Base-by-base conservation (phyloP, 2,888 invertebrate genomes). In the Listrodromus nycthemerus region DNA sequence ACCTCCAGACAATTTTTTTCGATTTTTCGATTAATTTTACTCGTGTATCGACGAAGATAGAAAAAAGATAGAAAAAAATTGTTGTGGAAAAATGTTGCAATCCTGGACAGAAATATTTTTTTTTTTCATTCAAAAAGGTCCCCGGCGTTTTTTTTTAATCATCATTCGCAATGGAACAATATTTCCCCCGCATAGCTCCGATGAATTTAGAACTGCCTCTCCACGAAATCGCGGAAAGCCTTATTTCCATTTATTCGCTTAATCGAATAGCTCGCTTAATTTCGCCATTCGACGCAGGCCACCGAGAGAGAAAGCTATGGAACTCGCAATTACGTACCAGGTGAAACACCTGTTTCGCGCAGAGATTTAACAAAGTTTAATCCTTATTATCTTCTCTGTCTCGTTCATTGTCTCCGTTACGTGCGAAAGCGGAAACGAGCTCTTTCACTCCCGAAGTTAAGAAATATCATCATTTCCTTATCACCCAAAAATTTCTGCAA, bases 361-460 rank as follows among this genome's bases (percentile, higher is more conserved):
- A 52, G 55, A 63, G 69, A 63, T 69, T 77, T 83, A 83, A 77
- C 77, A 67, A 77, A 80, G 76, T 83, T 83, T 77, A 80, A 83
- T 80, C 80, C 83, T 83, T 73, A 80, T 83, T 83, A 80, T 77
- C 71, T 77, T 48, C 75, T 21, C 58, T 45, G n/a, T 50, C 50
- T 50, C 19, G n/a, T 50, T 50, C n/a, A 41, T 13, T 0, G 41
- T 41, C 41, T 41, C 41, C 13, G 13, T 41, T 41, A 41, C 13
- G 41, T 41, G 13, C 13, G 41, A 10, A 2, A 33, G 24, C 24
- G 30, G 27, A 76, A 30, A 13, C 50, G 27, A 76, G 50, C 65
- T 16, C n/a, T 71, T 61, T 27, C 24, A 55, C 30, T 48, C 2
- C 45, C 37, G 13, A 8, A 33, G 4, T 45, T 69, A 58, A 80